Evolutionary conservation across 37 sponge, comb jelly and placozoan genomes (phyloP), one percentile per base, ranked within the genome.

Genomic region (Lycopodina hypogea): DNA sequence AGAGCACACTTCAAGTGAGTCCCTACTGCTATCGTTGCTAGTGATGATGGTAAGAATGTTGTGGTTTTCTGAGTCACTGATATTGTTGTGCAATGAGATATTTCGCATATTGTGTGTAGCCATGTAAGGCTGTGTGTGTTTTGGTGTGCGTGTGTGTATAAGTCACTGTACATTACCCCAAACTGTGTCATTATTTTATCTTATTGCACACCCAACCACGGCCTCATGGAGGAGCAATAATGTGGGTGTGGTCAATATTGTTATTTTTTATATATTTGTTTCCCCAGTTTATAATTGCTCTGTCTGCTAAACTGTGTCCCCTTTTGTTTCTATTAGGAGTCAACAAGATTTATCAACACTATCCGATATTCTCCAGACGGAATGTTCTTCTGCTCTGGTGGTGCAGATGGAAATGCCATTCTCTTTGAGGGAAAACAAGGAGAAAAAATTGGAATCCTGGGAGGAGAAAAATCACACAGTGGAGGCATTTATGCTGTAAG

Each of bases 351-450:
- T 82, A 90, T 94, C 2, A 94, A 97, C 71, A 36, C 66, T 23
- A 80, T 98, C 26, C 77, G 96, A 0, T 98, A 77, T 72, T 84
- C 90, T 42, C 99, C 99, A 2, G 83, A 83, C 80, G 99, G 99
- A 21, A 90, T 86, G 24, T 70, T 75, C n/a, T 86, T 88, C 74
- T 93, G 91, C 55, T 77, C 94, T 9, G 99, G 84, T 2, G 82
- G 96, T 22, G 84, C 93, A 50, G 99, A 98, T 63, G 92, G 93
- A 28, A 80, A 81, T 77, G 91, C 83, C 8, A 28, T 98, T 33
- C 73, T 98, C 30, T 91, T 76, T 50, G 84, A 98, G 55, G 99
- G 99, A 6, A 93, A 90, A 74, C 86, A 88, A 15, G 96, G 87
- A 30, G 96, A 95, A 69, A 48, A 57, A 69, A 60, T 86, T 23